Evolutionary conservation across 1,140 invertebrate genomes (phyloP), one percentile per base, ranked within the genome.

Genomic region (Drosophila busckii): DNA sequence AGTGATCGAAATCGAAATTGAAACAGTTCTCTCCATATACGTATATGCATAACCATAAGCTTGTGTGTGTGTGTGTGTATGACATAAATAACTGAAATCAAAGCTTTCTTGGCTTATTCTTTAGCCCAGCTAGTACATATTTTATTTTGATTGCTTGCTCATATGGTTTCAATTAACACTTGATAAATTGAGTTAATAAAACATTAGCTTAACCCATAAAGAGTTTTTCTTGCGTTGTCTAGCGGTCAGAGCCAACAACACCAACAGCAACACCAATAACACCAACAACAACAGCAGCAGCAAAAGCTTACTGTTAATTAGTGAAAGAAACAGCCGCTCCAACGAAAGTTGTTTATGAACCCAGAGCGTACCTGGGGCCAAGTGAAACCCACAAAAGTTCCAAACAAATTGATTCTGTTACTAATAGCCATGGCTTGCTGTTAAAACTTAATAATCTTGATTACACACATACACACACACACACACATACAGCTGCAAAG

Each of bases 131-230:
- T n/a, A n/a, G n/a, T n/a, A n/a, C 45, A 20, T 31, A 49, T 49
- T 62, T 41, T 50, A 76, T 70, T 75, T 75, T 75, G n/a, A n/a
- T n/a, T n/a, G n/a, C n/a, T n/a, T n/a, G n/a, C 70, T 54, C 70
- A 70, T 63, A 66, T 48, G 55, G 37, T 48, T 70, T 50, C 52
- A 76, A 76, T 76, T 76, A 76, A 50, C 70, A 76, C 65, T 53
- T 60, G 13, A 23, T 15, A 35, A 23, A 48, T 34, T 22, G 46
- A 50, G 46, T 66, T 65, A 20, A 56, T 34, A 45, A 38, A 41
- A 37, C 15, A 20, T 37, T 22, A 23, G 8, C 22, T 26, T 6
- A 34, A 34, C 8, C 12, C 13, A 23, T 15, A 54, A 48, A 45
- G 38, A 41, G n/a, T n/a, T n/a, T 70, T 59, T 70, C 20, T 12